Percentiles rank a stretch among this genome's conserved stretches.
Evolutionary conservation across 2,113 vertebrate species (phyloP).

Genomic region (Hiodon tergisus): DNA sequence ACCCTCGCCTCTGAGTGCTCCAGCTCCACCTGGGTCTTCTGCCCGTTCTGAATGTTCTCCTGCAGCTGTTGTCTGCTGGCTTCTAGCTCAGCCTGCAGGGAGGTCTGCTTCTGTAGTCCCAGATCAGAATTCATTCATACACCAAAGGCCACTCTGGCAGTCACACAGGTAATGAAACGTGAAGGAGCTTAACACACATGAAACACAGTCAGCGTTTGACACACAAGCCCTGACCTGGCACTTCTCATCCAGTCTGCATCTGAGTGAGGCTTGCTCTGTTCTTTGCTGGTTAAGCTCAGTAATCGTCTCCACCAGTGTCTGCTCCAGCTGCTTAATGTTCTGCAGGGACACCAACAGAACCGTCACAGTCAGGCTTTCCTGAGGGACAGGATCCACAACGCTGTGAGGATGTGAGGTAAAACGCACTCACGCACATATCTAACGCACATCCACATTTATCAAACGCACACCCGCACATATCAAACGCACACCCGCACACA

Average conservation of each 20-base stretch:
- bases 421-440: too few species aligned
- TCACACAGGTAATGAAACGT: too few species aligned
- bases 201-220: background rate
- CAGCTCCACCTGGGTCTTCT: constrained; percentile 43
- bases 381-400: background rate
- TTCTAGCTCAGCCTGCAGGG: constrained; percentile 48
- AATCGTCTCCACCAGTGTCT: constrained; percentile 30
- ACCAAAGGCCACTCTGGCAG: too few species aligned
- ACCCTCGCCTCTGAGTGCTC: constrained; percentile 34
- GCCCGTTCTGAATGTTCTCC: constrained; percentile 57
- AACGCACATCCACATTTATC: too few species aligned
- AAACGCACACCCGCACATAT: too few species aligned
- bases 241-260: constrained; percentile 36
- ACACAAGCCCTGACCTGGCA: constrained; percentile 40
- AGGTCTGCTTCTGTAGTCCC: constrained; percentile 53
- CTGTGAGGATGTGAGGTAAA: too few species aligned
- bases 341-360: constrained; percentile 25
- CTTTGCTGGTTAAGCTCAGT: constrained; percentile 24
- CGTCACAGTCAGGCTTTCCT: constrained; percentile 3
- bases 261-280: constrained; percentile 25
- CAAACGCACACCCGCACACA: too few species aligned
- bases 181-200: too few species aligned
- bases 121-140: too few species aligned
- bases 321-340: constrained; percentile 46
- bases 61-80: constrained; percentile 54